Conservation (phyloP, 2,888 invertebrate genomes). For the Andrena dorsata region DNA sequence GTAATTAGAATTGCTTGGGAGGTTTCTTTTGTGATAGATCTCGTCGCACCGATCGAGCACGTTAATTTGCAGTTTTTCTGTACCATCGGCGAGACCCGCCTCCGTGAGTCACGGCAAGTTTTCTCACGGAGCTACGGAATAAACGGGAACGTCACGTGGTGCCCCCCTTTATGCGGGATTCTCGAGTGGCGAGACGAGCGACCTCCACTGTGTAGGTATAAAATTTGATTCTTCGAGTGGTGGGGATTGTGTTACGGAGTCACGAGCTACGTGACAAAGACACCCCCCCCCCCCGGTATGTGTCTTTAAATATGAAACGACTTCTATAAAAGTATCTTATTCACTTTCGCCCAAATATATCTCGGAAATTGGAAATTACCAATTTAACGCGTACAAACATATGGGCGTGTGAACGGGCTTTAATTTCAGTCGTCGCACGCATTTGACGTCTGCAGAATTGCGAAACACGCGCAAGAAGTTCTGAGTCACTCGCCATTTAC, state of each 20-base stretch:
- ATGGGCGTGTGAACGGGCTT: not conserved
- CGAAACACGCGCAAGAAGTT: conserved; percentile 27
- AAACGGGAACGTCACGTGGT: conserved; percentile 46
- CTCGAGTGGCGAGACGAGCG: conserved; percentile 34
- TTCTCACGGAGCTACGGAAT: conserved; percentile 45
- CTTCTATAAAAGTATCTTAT: not conserved
- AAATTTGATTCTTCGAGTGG: conserved; percentile 51
- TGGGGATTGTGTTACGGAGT: conserved; percentile 40
- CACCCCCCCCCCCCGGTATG: not conserved
- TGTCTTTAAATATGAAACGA: conserved; percentile 5
- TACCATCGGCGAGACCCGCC: not conserved
- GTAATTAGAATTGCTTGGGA: too few species aligned
- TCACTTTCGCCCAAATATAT: not conserved
- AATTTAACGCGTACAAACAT: too few species aligned
- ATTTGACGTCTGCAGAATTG: conserved; percentile 14
- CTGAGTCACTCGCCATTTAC: conserved; percentile 30
- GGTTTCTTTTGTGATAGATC: not conserved
- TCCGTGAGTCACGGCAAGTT: conserved; percentile 40
- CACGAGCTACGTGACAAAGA: not conserved
- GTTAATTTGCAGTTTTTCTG: conserved; percentile 37
- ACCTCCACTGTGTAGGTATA: conserved; percentile 35
- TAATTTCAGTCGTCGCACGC: not conserved
- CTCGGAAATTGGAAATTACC: not conserved
- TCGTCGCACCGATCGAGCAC: conserved; percentile 16
- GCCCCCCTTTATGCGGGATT: conserved; percentile 29